These are phyloP conservation scores for Nibea albiflora DNA, from an alignment of 2,113 vertebrate species.

Conservation along the genomic window DNA sequence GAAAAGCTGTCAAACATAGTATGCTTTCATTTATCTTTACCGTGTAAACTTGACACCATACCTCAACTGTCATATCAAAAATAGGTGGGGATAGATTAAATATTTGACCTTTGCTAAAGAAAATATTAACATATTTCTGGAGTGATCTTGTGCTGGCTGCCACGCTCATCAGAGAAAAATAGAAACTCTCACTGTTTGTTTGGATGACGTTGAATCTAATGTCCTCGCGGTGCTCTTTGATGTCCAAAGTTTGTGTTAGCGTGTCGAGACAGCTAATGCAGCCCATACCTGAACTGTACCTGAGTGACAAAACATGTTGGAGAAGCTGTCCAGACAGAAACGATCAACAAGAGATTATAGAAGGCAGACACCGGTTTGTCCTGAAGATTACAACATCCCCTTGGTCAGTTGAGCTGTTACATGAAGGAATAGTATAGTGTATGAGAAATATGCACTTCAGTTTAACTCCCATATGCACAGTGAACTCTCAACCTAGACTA, in stretches of 20 bases:
- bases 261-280: constrained; percentile 62
- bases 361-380: constrained; percentile 10
- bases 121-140: constrained; percentile 84
- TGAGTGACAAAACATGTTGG: constrained; percentile 59
- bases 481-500: neutral
- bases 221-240: constrained; percentile 64
- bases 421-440: neutral
- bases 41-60: constrained; percentile 67
- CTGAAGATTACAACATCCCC: neutral
- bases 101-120: constrained; percentile 78
- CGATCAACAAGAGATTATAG: constrained; percentile 17
- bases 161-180: constrained; percentile 46
- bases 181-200: constrained; percentile 58
- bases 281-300: constrained; percentile 66
- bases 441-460: neutral
- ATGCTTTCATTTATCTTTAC: constrained; percentile 69
- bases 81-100: constrained; percentile 71
- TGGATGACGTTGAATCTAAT: constrained; percentile 50
- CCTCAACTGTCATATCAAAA: constrained; percentile 72
- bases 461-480: neutral
- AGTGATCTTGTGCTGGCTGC: constrained; percentile 69
- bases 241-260: constrained; percentile 55
- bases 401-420: neutral
- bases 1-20: constrained; percentile 61
- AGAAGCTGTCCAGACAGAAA: constrained; percentile 44